A percentile compares a stretch with the other conserved stretches of the same genome.
Evolutionary conservation across 2,797 vertebrate species (phyloP).

Genomic region (Ficedula albicollis): DNA sequence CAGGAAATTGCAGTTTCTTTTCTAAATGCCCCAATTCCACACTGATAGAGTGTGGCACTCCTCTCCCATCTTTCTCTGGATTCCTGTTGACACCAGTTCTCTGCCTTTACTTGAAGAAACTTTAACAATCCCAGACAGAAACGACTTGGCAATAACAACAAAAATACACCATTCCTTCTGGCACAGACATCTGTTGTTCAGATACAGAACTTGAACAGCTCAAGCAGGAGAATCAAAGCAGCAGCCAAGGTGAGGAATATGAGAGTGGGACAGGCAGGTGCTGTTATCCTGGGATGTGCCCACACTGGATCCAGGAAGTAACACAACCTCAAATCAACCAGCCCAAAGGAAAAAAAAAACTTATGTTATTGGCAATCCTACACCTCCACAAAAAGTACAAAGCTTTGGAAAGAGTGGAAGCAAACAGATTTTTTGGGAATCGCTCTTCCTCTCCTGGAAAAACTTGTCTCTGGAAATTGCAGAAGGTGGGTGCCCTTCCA

Average conservation of each 20-base stretch:
- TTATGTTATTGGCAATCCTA: neutral
- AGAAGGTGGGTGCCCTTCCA: neutral
- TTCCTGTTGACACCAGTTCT: neutral
- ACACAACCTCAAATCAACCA: neutral
- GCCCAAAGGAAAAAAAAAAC: neutral
- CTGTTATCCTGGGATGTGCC: neutral
- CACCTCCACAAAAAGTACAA: neutral
- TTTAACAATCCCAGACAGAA: neutral
- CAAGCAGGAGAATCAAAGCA: neutral
- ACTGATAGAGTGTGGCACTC: neutral
- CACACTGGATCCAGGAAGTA: too few relatives aligned
- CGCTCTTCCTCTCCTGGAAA: neutral
- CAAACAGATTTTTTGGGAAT: neutral
- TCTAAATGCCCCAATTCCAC: neutral
- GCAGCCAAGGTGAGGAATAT: neutral
- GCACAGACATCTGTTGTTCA: neutral
- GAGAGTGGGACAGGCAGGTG: neutral
- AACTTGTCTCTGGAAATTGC: neutral
- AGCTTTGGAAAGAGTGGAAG: neutral
- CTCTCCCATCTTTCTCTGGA: neutral
- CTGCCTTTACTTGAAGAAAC: neutral
- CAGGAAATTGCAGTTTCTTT: neutral
- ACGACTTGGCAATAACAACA: neutral
- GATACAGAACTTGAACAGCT: neutral
- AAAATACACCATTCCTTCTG: neutral